Base-by-base conservation (phyloP, 1,140 invertebrate species). In the Gryllus bimaculatus region DNA sequence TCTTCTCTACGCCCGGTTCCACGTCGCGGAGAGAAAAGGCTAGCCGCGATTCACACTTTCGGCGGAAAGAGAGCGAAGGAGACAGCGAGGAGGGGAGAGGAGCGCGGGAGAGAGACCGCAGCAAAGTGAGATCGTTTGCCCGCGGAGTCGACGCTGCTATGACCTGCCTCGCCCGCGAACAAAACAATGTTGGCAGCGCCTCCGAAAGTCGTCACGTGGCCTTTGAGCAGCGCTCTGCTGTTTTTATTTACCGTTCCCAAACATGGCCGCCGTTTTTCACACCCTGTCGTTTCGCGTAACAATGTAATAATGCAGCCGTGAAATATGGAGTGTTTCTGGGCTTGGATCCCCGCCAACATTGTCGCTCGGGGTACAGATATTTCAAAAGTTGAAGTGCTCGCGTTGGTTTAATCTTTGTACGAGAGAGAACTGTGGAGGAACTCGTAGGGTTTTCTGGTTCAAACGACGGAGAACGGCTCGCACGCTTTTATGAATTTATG, bases 311-410 rank as follows among this genome's bases (percentile, higher is more conserved):
- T 66, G 54, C 54, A 18, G 54, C 54, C 54, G 54, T 66, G 54
- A 66, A 66, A 66, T 66, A 66, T 66, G 54, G 54, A 66, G 54
- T 66, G 54, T 66, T 66, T 66, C 54, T 66, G 54, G 10, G 54
- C 54, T 66, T 66, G 54, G 54, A 66, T 66, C 54, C 54, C 10
- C 10, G 54, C 54, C 54, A 66, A 18, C 54, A 66, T 13, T 66
- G 54, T 66, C 54, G 54, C 54, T 66, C 54, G 10, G 54, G 54
- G 18, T 66, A 66, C 54, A 66, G 18, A 66, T 66, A 66, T 66
- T 66, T 66, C 54, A 66, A 66, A 66, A 66, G 54, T 66, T 66
- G 54, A 66, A 66, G 54, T 66, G 54, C 54, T 66, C 54, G 54
- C 54, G 54, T 66, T 66, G 54, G 54, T 66, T 66, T 66, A 66